Base-by-base conservation (phyloP, 1,140 invertebrate genomes). In the Physella acuta region DNA sequence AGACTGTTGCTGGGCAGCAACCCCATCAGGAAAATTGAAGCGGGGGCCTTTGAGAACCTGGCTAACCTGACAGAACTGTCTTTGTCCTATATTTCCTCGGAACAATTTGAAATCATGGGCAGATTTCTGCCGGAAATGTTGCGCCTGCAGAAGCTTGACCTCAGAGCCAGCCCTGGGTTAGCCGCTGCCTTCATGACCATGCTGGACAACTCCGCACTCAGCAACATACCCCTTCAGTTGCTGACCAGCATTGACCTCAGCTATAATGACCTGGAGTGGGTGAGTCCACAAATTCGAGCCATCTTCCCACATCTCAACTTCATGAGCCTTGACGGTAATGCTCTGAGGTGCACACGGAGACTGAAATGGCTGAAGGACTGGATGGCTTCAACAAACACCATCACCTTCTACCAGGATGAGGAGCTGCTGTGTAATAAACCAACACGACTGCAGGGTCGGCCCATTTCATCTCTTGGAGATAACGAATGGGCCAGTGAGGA, bases 121-220 rank as follows among this genome's bases (percentile, higher is more conserved):
- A 80, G 88, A 53, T 77, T 82, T 51, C 65, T 83, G 0, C 17
- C 62, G 31, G 68, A 73, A 52, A 79, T 81, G 71, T 71, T 74
- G 20, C 73, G 88, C 77, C 85, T 94, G 33, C 87, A 90, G 75
- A 88, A 85, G 67, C 85, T 94, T 33, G 90, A 93, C 79, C 82
- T 94, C 51, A 90, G 91, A 70, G 88, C 88, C 68, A 94, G 92
- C 78, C 89, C 91, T 0, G 87, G 87, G 11, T 84, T 94, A 37
- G 89, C 90, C 0, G 85, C 87, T 52, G 89, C 89, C 77, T 85
- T 93, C 30, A 78, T 93, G 53, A 87, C 87, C 3, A 30, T 77
- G 70, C 31, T 79, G 26, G 26, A 62, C 44, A 3, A 67, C 63
- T 17, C 51, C 39, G 11, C 59, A 2, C 16, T 11, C 1, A 2